Conservation (phyloP, 2,888 invertebrate genomes). For the Aleiodes testaceus region DNA sequence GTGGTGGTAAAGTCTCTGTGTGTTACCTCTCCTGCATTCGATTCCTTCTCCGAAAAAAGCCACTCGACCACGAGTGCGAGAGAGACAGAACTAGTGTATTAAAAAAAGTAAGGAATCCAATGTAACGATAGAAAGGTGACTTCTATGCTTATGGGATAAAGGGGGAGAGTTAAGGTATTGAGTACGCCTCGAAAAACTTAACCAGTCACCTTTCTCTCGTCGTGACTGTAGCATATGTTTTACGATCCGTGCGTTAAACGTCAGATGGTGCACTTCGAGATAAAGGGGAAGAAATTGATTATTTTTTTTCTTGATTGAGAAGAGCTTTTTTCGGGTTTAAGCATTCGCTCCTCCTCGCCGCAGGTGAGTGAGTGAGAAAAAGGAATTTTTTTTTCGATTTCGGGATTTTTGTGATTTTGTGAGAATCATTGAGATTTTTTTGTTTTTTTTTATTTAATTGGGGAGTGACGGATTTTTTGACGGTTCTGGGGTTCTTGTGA, state of each 20-base stretch:
- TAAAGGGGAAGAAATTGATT: background rate
- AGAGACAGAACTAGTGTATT: no score
- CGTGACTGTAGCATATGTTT: slow-evolving; percentile 71
- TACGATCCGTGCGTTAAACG: slow-evolving; percentile 58
- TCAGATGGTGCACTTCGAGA: slow-evolving; percentile 52
- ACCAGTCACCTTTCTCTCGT: slow-evolving; percentile 72
- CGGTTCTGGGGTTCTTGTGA: background rate
- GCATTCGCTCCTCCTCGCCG: slow-evolving; percentile 1
- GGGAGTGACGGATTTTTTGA: slow-evolving; percentile 10
- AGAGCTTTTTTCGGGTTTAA: background rate
- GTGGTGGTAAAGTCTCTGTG: no score
- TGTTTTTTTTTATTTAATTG: no score
- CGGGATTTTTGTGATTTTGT: background rate
- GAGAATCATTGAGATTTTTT: no score
- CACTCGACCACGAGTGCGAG: no score
- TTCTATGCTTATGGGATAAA: slow-evolving; percentile 60
- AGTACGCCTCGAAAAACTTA: slow-evolving; percentile 62
- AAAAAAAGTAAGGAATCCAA: slow-evolving; percentile 9
- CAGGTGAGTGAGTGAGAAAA: slow-evolving; percentile 31
- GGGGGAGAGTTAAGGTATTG: slow-evolving; percentile 65
- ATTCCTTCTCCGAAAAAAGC: slow-evolving; percentile 34
- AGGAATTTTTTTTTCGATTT: slow-evolving; percentile 3
- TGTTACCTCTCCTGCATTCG: background rate
- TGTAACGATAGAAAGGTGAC: slow-evolving; percentile 67
- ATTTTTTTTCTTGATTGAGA: background rate